Base-by-base conservation (phyloP, 2,888 invertebrate species). In the Masnerella sp. region DNA sequence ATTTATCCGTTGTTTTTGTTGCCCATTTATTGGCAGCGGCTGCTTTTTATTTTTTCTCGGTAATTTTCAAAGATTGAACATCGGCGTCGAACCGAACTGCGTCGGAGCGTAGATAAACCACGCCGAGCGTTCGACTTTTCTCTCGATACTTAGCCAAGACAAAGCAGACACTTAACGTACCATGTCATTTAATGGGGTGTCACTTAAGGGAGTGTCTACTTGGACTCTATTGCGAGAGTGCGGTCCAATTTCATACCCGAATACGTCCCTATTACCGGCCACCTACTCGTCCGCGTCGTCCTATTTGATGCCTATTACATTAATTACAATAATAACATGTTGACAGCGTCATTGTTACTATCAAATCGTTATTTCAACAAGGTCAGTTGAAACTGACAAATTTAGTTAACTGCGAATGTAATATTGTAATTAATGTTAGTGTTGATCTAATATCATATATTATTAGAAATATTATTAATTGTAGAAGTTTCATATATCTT, bases 141-240 rank as follows among this genome's bases (percentile, higher is more conserved):
- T 43, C 38, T 42, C 17, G 22, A 51, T 51, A 51, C 51, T 62
- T 32, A 25, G 20, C 22, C 4, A 11, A 40, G 30, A 34, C 34
- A 51, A 43, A 34, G 17, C 34, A 18, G 42, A 42, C 25, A 43
- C 34, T 62, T 34, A 49, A 20, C 30, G 42, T 22, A 22, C 17
- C 62, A 42, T 42, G 51, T 61, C 14, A 28, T 38, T 45, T 61
- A 61, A 47, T 61, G 59, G 59, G 47, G 30, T 49, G 59, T 62
- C 42, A 61, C 61, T 49, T 30, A 40, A 34, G 43, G 25, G 32
- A 61, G 20, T 42, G 15, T 49, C 49, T 30, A 30, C 18, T 38
- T 38, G 56, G 42, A 56, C 14, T 42, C 5, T 18, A 15, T 47
- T 38, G 40, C 17, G n/a, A n/a, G 14, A 61, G 32, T 9, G 22